Evolutionary conservation across 2,888 invertebrate genomes (phyloP).

Genomic region (Lasioglossum morio): DNA sequence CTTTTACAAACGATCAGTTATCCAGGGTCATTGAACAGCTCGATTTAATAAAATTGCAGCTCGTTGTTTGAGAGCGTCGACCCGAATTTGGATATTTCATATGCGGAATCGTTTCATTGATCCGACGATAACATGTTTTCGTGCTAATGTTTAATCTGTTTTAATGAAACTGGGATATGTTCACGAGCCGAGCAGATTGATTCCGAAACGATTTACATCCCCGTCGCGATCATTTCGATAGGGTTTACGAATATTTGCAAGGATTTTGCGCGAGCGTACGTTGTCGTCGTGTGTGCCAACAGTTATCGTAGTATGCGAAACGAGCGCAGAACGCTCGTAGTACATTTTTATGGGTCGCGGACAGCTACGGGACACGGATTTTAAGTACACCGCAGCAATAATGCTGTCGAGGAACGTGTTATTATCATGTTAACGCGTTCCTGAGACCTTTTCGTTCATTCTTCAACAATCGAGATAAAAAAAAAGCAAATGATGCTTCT

Average conservation of each 20-base stretch:
- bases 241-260: background rate
- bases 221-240: background rate
- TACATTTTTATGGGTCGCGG: conserved; percentile 42
- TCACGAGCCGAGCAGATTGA: background rate
- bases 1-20: background rate
- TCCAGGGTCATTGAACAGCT: background rate
- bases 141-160: background rate
- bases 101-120: background rate
- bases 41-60: background rate
- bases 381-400: conserved; percentile 30
- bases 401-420: background rate
- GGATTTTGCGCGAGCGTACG: background rate
- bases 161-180: background rate
- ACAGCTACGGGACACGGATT: conserved; percentile 3
- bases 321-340: conserved; percentile 11
- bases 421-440: background rate
- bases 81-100: background rate
- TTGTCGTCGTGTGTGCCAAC: conserved; percentile 27
- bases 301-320: background rate
- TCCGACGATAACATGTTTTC: background rate
- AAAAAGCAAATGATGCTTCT: background rate
- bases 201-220: background rate
- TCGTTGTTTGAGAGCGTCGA: background rate
- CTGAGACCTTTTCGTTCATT: background rate
- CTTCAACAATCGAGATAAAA: background rate